phyloP scores from a whole-genome alignment of 2,797 vertebrate species.

The Nyctalus aviator region DNA sequence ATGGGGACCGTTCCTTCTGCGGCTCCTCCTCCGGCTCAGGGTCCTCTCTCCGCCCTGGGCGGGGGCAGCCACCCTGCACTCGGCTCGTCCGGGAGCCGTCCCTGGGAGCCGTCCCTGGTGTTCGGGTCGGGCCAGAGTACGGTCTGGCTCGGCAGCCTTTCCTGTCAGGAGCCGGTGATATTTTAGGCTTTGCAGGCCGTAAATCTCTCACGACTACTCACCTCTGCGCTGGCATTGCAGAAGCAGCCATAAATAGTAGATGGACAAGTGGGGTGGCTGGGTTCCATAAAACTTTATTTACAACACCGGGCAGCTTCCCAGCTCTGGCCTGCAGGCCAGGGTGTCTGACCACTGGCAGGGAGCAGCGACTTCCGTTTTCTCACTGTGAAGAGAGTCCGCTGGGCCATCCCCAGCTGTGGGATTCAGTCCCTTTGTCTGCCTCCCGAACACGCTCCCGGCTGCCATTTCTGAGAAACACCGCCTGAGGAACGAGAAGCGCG shows the following conservation, averaged over 20 bases:
- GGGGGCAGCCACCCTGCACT: background rate
- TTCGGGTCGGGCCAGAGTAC: background rate
- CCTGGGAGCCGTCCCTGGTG: background rate
- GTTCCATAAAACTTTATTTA: background rate
- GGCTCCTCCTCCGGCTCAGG: background rate
- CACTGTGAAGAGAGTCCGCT: background rate
- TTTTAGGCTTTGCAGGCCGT: background rate
- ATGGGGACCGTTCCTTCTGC: background rate
- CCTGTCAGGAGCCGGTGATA: background rate
- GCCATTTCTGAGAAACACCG: background rate
- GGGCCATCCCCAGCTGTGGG: background rate
- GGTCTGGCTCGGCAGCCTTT: background rate
- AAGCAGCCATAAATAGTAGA: background rate
- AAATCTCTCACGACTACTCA: background rate
- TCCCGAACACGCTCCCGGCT: background rate
- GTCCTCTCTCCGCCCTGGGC: background rate
- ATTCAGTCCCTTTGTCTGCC: background rate
- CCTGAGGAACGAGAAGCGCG: background rate
- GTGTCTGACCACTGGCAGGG: background rate
- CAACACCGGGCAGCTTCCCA: background rate
- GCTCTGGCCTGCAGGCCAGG: background rate
- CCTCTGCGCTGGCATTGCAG: background rate
- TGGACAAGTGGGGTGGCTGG: background rate
- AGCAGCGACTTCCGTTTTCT: background rate
- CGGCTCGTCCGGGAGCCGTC: background rate